These are phyloP conservation scores for Tympanoctomys barrerae DNA, from an alignment of 2,797 vertebrate genomes.

Conservation along the genomic window DNA sequence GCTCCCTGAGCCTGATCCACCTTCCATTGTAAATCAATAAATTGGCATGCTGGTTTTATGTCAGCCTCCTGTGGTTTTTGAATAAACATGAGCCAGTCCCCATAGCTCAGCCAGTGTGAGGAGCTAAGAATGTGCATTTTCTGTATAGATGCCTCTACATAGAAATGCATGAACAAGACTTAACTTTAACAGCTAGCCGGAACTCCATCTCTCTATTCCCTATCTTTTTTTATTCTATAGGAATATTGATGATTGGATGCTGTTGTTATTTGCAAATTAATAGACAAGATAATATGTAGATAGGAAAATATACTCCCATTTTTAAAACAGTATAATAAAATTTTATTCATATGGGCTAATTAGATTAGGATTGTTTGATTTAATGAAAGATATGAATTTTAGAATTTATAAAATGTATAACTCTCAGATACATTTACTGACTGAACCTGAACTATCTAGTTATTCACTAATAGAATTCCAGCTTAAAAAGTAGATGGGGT, in stretches of 20 bases:
- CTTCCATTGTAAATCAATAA: constrained; percentile 71
- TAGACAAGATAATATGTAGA: constrained; percentile 28
- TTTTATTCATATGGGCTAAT: constrained; percentile 64
- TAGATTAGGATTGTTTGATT: constrained; percentile 45
- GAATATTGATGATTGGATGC: not conserved
- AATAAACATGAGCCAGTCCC: constrained; percentile 22
- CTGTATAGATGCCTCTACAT: not conserved
- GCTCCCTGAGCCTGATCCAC: not conserved
- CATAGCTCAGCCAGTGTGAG: not conserved
- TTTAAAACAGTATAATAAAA: constrained; percentile 26
- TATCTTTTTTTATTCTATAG: not conserved
- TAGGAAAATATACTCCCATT: constrained; percentile 9
- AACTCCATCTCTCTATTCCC: not conserved
- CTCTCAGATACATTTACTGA: constrained; percentile 31
- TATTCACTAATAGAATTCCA: constrained; percentile 44
- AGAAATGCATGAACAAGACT: fast-evolving
- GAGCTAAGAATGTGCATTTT: not conserved
- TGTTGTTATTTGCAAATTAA: constrained; percentile 2
- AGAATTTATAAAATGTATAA: constrained; percentile 39
- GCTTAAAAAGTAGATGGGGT: not conserved
- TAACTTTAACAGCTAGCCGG: fast-evolving
- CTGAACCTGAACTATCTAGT: not conserved
- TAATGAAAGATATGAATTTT: constrained; percentile 59
- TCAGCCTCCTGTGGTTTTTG: constrained; percentile 59
- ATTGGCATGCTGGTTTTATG: constrained; percentile 52